A percentile compares a stretch with the other conserved stretches of the same genome.
These are phyloP conservation scores for Columba livia DNA, from an alignment of 2,113 vertebrate genomes.

Conservation along the genomic window DNA sequence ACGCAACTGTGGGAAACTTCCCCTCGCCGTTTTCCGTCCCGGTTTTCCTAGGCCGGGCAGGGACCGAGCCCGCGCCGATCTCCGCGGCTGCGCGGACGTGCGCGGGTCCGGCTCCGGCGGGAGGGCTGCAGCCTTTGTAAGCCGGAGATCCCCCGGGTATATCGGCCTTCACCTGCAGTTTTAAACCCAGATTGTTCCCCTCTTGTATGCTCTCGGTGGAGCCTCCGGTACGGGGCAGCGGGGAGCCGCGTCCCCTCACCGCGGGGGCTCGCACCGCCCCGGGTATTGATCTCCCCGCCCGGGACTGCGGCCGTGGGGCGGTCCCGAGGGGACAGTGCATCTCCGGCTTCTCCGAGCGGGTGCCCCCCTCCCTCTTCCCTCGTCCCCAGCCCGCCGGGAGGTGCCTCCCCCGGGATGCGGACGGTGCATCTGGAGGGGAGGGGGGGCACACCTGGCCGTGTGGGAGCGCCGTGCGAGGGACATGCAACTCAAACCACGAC, in stretches of 20 bases:
- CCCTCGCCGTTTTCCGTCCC: background rate
- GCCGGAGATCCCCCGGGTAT: background rate
- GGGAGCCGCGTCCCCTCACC: background rate
- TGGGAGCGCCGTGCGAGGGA: background rate
- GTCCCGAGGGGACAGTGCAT: background rate
- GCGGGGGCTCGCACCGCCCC: background rate
- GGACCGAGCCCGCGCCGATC: background rate
- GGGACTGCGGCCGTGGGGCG: background rate
- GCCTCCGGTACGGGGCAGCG: background rate
- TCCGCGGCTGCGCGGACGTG: background rate
- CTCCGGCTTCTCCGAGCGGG: background rate
- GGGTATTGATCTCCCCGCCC: background rate
- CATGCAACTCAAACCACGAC: background rate
- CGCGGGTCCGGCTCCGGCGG: background rate
- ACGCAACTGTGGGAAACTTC: background rate
- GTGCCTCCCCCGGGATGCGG: background rate
- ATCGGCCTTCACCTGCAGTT: background rate
- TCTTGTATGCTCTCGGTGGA: background rate
- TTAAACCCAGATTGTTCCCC: background rate
- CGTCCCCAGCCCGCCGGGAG: background rate
- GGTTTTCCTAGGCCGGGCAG: background rate
- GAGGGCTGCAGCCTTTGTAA: background rate
- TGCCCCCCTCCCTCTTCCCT: background rate
- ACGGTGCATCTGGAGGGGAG: fast-evolving
- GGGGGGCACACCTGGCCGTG: background rate